phyloP scores from a whole-genome alignment of 2,888 invertebrate species.

The Drosophila melanosoma region DNA sequence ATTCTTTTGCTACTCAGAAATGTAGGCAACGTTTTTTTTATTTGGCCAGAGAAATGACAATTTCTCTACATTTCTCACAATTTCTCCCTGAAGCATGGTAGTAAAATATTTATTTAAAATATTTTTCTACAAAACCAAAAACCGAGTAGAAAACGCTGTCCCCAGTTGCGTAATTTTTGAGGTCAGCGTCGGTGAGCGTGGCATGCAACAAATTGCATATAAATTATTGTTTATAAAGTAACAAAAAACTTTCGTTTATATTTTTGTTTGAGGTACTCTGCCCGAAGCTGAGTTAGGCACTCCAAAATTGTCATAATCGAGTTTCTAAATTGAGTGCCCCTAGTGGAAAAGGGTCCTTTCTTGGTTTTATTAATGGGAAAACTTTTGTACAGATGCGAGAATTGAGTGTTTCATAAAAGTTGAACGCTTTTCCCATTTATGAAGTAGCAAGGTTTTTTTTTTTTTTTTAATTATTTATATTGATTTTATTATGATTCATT shows the following conservation, averaged over 20 bases:
- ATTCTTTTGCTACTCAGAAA: conserved; percentile 21
- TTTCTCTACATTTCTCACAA: conserved; percentile 7
- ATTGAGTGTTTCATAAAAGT: conserved; percentile 19
- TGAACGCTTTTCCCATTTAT: conserved; percentile 1
- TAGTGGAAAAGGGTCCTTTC: neutral
- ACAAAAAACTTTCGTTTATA: conserved; percentile 36
- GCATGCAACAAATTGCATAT: conserved; percentile 47
- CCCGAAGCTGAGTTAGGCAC: conserved; percentile 23
- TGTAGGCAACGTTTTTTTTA: conserved; percentile 44
- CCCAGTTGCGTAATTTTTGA: conserved; percentile 27
- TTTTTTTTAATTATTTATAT: neutral
- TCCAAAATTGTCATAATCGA: conserved; percentile 43
- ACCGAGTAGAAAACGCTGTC: neutral
- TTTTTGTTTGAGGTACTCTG: neutral
- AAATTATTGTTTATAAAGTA: conserved; percentile 50
- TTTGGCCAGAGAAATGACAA: conserved; percentile 1
- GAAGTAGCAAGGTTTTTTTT: neutral
- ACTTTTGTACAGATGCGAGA: conserved; percentile 25
- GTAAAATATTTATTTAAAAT: conserved; percentile 15
- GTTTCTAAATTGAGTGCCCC: conserved; percentile 19
- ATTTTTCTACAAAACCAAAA: conserved; percentile 1
- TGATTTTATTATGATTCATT: neutral
- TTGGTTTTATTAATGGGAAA: conserved; percentile 30
- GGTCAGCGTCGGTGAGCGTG: conserved; percentile 15
- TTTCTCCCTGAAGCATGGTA: conserved; percentile 14